Evolutionary conservation across 1,140 invertebrate genomes (phyloP), one percentile per base, ranked within the genome.

Genomic region (Drosophila leontia): DNA sequence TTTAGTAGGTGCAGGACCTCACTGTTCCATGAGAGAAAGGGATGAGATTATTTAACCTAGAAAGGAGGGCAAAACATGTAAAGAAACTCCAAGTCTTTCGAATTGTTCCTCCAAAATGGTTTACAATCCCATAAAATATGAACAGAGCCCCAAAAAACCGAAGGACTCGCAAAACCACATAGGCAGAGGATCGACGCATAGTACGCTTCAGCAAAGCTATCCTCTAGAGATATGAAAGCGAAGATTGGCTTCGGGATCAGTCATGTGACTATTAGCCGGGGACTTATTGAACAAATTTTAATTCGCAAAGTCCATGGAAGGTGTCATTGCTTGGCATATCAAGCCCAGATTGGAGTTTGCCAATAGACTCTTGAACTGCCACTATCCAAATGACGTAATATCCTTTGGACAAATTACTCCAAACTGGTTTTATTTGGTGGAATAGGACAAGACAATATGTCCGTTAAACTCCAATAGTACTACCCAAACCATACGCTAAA

Each of bases 31-130:
- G 4, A 26, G 26, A 26, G 26, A 26, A 26, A 26, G 26, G 4
- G 26, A 26, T 26, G 5, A 26, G 26, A 26, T 26, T 26, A 26
- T 26, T 26, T 26, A 26, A 6, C 26, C 26, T 26, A 26, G 6
- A 26, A 26, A 26, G 0, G 6, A 6, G 26, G 26, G 26, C 26
- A 26, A 26, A 26, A 26, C 26, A 26, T 26, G 26, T 51, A 32
- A 32, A 17, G 26, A 51, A 32, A 51, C 34, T 7, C 15, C 17
- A 29, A 34, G 15, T 17, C 29, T 19, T 12, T 53, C 34, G 9
- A 53, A 35, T 19, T 53, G n/a, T 53, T 53, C 17, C 13, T 29
- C 7, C 29, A 53, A 53, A 11, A 35, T 35, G 29, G n/a, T 53
- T 13, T 34, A 32, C 3, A 35, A 53, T 26, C n/a, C 32, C 2